Conservation (phyloP, 2,888 invertebrate genomes). For the Troides oblongomaculatus region DNA sequence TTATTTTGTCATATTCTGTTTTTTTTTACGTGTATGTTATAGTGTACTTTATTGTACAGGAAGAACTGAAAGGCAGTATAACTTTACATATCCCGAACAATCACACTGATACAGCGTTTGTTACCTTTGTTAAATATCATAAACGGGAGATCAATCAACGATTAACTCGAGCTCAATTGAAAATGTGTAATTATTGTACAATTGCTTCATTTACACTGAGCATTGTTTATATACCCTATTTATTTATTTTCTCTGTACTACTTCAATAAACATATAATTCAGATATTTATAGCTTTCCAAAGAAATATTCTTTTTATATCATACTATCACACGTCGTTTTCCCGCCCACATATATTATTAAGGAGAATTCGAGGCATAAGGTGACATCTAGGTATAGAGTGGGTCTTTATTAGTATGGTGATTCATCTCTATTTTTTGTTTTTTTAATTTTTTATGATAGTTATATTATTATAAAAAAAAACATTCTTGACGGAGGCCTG, state of each 20-base stretch:
- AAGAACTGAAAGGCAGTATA: neutral
- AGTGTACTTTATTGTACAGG: neutral
- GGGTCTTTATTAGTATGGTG: too few species aligned
- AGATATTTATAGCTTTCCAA: too few species aligned
- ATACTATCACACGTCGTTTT: too few species aligned
- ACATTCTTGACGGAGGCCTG: neutral
- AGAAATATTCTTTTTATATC: too few species aligned
- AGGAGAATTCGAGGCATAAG: too few species aligned
- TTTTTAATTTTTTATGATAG: too few species aligned
- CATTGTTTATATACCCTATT: neutral
- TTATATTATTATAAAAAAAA: neutral
- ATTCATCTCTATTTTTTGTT: too few species aligned
- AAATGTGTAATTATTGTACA: conserved; percentile 1
- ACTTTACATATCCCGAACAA: neutral
- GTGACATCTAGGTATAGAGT: too few species aligned
- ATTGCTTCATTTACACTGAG: neutral
- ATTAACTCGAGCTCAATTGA: conserved; percentile 1
- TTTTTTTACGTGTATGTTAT: neutral
- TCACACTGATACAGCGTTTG: neutral
- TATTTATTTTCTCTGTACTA: neutral
- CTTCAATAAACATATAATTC: neutral
- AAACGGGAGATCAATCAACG: conserved; percentile 5
- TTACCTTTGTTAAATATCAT: conserved; percentile 5
- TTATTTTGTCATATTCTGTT: neutral
- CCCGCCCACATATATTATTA: too few species aligned